Evolutionary conservation across 2,888 invertebrate species (phyloP), one percentile per base, ranked within the genome.

Genomic region (Seira ritae): DNA sequence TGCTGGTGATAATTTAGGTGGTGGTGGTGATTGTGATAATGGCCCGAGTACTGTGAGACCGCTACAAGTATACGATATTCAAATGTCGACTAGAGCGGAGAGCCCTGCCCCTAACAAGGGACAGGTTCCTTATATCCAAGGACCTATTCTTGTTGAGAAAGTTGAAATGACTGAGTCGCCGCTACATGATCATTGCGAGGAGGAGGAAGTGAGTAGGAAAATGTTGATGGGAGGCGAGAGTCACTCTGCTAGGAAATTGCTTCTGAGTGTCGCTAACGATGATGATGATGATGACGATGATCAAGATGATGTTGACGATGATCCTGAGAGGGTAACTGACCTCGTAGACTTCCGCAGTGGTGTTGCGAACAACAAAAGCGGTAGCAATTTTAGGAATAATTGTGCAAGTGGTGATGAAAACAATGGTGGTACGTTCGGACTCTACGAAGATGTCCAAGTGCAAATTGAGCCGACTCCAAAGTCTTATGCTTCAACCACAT

Each of bases 381-480:
- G 24, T 65, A 55, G 72, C 23, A 68, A 31, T 71, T 31, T 4
- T 31, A 8, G 31, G 31, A 31, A 31, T 8, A 22, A 46, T 42
- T n/a, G 62, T 70, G 31, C 23, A n/a, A 23, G 20, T 22, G 20
- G 22, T 66, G 78, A 78, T 22, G 68, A 78, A 19, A 69, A 66
- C 60, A 85, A 84, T 70, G 84, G 84, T n/a, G 86, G 84, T n/a
- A 73, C 80, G 1, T 20, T 80, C 20, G 85, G 77, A 17, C 46
- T 87, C 19, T 87, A 86, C 74, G 87, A 87, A 84, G 87, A 87
- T 80, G 86, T 87, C 22, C 79, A 85, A 73, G 86, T 87, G 69
- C 76, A 85, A 70, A 86, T 85, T 70, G 77, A 83, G 62, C 84
- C 85, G 46, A 46, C 69, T 24, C 69, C 68, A 78, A 74, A 79